A percentile compares a stretch with the other conserved stretches of the same genome.
phyloP scores from a whole-genome alignment of 2,113 vertebrate species.

The Steatornis caripensis region DNA sequence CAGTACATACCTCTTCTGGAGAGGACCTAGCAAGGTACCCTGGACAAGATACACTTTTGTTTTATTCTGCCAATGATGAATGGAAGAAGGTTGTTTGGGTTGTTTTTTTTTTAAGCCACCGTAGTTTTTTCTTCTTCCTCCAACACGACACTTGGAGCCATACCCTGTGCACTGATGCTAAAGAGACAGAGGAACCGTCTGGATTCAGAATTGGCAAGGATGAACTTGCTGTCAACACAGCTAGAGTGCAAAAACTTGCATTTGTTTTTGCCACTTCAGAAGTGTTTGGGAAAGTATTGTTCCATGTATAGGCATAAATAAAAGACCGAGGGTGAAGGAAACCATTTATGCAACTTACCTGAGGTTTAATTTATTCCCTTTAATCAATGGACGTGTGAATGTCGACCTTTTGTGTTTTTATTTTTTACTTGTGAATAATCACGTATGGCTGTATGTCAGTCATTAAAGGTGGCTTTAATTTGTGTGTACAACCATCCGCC shows the following conservation, averaged over 20 bases:
- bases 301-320: conserved; percentile 53
- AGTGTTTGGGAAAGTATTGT: conserved; percentile 66
- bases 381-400: conserved; percentile 63
- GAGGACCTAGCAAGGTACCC: conserved; percentile 46
- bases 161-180: conserved; percentile 67
- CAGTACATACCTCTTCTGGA: conserved; percentile 40
- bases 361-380: conserved; percentile 76
- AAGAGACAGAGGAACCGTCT: conserved; percentile 51
- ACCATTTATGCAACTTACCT: conserved; percentile 18
- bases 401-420: conserved; percentile 58
- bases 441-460: neutral
- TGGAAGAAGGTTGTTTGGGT: neutral
- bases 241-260: conserved; percentile 56
- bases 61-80: conserved; percentile 58
- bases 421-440: conserved; percentile 52
- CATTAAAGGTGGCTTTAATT: neutral
- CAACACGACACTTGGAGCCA: conserved; percentile 58
- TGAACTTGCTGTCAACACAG: conserved; percentile 42
- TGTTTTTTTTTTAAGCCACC: neutral
- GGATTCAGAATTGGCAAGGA: conserved; percentile 15
- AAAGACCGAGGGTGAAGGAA: conserved; percentile 60
- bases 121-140: conserved; percentile 12
- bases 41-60: conserved; percentile 14
- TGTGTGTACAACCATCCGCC: neutral
- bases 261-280: conserved; percentile 58